Base-by-base conservation (phyloP, 2,797 vertebrate genomes). In the Poecilia velifera region DNA sequence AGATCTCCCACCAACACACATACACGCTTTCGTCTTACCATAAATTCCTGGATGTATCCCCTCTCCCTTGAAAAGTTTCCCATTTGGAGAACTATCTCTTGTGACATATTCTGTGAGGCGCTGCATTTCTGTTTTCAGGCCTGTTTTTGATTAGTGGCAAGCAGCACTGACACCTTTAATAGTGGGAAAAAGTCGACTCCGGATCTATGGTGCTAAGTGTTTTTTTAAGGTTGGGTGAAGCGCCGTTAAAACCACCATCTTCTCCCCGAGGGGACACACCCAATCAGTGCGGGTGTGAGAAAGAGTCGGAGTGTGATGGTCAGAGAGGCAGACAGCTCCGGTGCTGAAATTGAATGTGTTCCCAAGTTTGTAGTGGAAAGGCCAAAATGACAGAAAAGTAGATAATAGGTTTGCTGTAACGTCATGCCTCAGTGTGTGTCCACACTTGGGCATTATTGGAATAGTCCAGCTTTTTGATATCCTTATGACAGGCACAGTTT, bases 391-490 rank as follows among this genome's bases (percentile, higher is more conserved):
- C 95, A 95, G 95, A 95, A 94, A 91, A 92, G 95, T 89, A 96
- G 95, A 96, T 96, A 96, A 96, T 96, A 95, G 95, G 93, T 96
- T 96, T 93, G 93, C 93, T 94, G 95, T 94, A 96, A 93, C 93
- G 94, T 96, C 94, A 95, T 92, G 95, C 93, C 94, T 94, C 91
- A 95, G 91, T 91, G 94, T 95, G 84, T 91, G 94, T 96, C 95
- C 95, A 94, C 95, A 94, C 93, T 91, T 86, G 94, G 94, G 93
- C 93, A 92, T 96, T 95, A 95, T 91, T 93, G 92, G 92, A 95
- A 92, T 92, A 86, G 92, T 93, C 93, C 91, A 78, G 89, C 91
- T 93, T 90, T 53, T 91, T 95, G 95, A 96, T 91, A 88, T 93
- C 86, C 93, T 89, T 79, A 86, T 96, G 96, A 96, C 95, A 95